Evolutionary conservation across 2,113 vertebrate genomes (phyloP).

Genomic region (Nettapus auritus): DNA sequence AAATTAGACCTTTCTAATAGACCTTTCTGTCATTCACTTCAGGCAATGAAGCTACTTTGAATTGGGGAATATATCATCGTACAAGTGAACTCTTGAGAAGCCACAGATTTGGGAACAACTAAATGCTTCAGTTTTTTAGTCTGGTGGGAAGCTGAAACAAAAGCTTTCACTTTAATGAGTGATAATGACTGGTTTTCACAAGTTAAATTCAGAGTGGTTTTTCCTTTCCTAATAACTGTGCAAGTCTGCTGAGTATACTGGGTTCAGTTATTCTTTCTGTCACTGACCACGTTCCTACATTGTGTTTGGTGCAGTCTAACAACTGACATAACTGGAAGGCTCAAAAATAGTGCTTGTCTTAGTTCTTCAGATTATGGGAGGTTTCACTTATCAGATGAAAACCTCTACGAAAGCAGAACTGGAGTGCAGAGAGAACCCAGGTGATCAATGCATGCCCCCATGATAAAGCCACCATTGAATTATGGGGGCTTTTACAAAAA

Average conservation of each 20-base stretch:
- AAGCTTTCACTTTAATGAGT: background rate
- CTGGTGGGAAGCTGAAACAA: background rate
- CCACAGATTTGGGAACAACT: background rate
- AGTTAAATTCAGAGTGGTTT: background rate
- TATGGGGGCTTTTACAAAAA: background rate
- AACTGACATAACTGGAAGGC: background rate
- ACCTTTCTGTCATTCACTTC: slow-evolving; percentile 48
- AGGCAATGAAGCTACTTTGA: background rate
- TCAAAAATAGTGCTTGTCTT: background rate
- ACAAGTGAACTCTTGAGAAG: background rate
- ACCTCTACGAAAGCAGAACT: background rate
- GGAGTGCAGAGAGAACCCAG: background rate
- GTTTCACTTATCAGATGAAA: background rate
- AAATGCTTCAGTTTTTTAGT: background rate
- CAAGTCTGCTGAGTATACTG: background rate
- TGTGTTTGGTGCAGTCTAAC: fast-evolving
- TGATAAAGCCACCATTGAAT: background rate
- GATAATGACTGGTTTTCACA: background rate
- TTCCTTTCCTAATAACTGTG: background rate
- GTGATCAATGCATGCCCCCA: background rate
- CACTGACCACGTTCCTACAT: background rate
- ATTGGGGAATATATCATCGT: background rate
- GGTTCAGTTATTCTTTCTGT: fast-evolving
- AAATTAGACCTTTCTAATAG: slow-evolving; percentile 82
- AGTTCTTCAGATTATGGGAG: background rate